Base-by-base conservation (phyloP, 2,888 invertebrate genomes). In the Drosophila falleni region DNA sequence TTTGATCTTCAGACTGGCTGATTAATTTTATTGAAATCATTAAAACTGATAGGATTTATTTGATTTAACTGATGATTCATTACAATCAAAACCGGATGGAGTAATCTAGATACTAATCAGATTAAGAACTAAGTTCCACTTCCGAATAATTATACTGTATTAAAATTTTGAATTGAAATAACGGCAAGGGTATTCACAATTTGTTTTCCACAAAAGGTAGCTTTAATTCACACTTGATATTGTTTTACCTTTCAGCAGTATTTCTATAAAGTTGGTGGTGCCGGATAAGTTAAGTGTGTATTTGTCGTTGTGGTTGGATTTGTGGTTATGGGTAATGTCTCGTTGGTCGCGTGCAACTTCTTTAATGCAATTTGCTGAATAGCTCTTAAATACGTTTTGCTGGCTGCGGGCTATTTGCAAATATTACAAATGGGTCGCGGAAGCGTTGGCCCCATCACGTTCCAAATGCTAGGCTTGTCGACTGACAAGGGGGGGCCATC, bases 311-410 rank as follows among this genome's bases (percentile, higher is more conserved):
- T 35, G 41, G 35, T 51, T 55, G 19, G 44, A 15, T 15, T 11
- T 55, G 6, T 46, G 37, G 49, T 16, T 58, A 63, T 71, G 59
- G 55, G 65, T 56, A 72, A 71, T 53, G 58, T 73, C 51, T 55
- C 51, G 62, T 77, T 56, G 62, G 81, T 87, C 87, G 89, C 84
- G 89, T 82, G 86, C 83, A 78, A 86, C 81, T 87, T 89, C 88
- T 89, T 85, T 58, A 46, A 37, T 56, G 64, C 68, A 87, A 80
- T 78, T 74, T 80, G 86, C 86, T 87, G 86, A 87, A 81, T 87
- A 76, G 86, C 86, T 88, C 86, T 87, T 87, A 89, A 89, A 89
- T 87, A 85, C 86, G 71, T 71, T 87, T 87, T 65, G 77, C 73
- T 70, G 84, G 62, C 81, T 42, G 58, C 59, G 44, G 65, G 59